Base-by-base conservation (phyloP, 2,797 vertebrate species). In the Aplochiton taeniatus region DNA sequence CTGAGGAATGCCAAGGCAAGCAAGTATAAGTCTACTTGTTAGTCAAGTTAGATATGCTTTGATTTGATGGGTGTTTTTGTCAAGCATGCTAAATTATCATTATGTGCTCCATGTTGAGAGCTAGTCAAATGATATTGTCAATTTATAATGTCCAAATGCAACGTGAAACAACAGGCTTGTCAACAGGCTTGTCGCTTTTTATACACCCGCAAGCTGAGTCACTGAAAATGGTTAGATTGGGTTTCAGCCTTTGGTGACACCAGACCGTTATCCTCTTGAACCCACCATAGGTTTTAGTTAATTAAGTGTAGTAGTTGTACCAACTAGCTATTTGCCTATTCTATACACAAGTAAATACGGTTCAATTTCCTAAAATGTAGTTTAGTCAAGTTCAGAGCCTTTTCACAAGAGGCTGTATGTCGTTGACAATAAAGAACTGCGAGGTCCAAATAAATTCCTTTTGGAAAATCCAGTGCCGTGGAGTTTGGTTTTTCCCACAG, bases 191-290 rank as follows among this genome's bases (percentile, higher is more conserved):
- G 75, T 77, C 66, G 77, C 58, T 58, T 66, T 69, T 65, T 79
- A 84, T 78, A 85, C 74, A 80, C 59, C 70, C 67, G 68, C 77
- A 75, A 69, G 66, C 79, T 79, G 77, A 85, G 81, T 84, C 85
- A 84, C 72, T 69, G 78, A 86, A 89, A 90, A 85, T 72, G 65
- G 50, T 48, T 66, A 78, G 80, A 87, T 89, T 83, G 77, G 69
- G 74, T 92, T 90, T 90, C 90, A 88, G 61, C 70, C 70, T 58
- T 75, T 58, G 74, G 67, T 71, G 82, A 82, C 76, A 70, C 69
- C 65, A 69, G 68, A 69, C 54, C 68, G 55, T 72, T 31, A 73
- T 72, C 69, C 50, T 56, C 74, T 18, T 77, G 72, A 69, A 83
- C 67, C 75, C 66, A 65, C 72, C 68, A 80, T 71, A 70, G 63